phyloP scores from a whole-genome alignment of 2,888 invertebrate genomes.

The Monopis laevigella region DNA sequence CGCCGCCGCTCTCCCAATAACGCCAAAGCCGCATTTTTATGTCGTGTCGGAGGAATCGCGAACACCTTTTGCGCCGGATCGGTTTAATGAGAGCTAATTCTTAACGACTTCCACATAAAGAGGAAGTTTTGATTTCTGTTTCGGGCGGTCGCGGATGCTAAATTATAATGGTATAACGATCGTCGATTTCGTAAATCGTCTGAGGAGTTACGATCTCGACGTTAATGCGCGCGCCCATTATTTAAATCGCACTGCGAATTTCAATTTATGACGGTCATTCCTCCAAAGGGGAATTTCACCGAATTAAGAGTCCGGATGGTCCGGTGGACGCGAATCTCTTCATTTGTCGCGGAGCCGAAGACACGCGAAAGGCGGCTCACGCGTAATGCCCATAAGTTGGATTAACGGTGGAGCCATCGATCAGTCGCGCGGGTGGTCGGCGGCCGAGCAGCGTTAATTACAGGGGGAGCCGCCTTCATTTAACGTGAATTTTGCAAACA shows the following conservation, averaged over 20 bases:
- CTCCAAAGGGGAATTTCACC: constrained; percentile 34
- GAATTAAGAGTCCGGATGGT: constrained; percentile 30
- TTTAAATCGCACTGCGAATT: constrained; percentile 40
- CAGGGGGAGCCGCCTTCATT: constrained; percentile 53
- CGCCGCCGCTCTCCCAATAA: constrained; percentile 27
- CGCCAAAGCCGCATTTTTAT: constrained; percentile 28
- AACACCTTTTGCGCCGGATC: neutral
- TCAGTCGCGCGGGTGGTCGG: constrained; percentile 50
- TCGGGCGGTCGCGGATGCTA: neutral
- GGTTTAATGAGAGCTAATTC: neutral
- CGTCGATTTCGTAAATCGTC: constrained; percentile 7
- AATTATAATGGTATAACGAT: constrained; percentile 1
- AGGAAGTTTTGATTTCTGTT: neutral
- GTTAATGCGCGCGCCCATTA: constrained; percentile 33
- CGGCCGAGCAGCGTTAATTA: constrained; percentile 51
- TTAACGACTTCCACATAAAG: neutral
- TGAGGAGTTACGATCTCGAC: neutral
- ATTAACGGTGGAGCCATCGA: constrained; percentile 47
- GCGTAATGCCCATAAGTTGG: constrained; percentile 46
- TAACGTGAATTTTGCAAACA: constrained; percentile 59
- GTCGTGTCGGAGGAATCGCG: constrained; percentile 5
- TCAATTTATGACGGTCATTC: constrained; percentile 39
- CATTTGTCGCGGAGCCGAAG: constrained; percentile 38
- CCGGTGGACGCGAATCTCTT: constrained; percentile 35
- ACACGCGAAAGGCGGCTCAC: constrained; percentile 41